A percentile compares a stretch with the other conserved stretches of the same genome.
phyloP scores from a whole-genome alignment of 2,797 vertebrate species.

The Lophotriccus pileatus region DNA sequence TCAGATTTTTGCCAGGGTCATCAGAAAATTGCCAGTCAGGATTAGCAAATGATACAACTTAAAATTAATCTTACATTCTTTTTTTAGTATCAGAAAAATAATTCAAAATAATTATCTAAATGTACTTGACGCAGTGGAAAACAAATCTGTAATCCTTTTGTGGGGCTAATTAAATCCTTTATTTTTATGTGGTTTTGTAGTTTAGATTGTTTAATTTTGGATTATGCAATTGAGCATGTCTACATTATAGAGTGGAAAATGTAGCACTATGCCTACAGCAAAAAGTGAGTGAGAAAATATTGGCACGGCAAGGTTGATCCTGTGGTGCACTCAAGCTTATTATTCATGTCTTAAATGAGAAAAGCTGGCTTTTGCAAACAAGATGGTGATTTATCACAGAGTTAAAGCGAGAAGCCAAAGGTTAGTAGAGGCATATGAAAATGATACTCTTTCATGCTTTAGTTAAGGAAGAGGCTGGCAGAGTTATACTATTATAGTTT shows the following conservation, averaged over 20 bases:
- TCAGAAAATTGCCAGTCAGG: not conserved
- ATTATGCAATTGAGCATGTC: constrained; percentile 18
- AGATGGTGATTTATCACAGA: not conserved
- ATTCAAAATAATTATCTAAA: not conserved
- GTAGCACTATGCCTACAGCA: not conserved
- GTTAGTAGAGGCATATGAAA: not conserved
- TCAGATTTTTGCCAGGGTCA: not conserved
- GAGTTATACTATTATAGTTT: not conserved
- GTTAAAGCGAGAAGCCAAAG: not conserved
- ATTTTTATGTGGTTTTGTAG: constrained; percentile 42
- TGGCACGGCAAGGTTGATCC: not conserved
- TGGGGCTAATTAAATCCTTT: not conserved
- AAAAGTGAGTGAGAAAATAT: not conserved
- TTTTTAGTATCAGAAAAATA: constrained; percentile 3
- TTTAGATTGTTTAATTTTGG: constrained; percentile 29
- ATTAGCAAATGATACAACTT: not conserved
- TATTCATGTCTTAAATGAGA: not conserved
- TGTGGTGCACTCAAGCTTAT: not conserved
- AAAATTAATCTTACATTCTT: not conserved
- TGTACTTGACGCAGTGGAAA: not conserved
- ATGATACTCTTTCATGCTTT: not conserved
- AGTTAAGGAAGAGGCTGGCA: not conserved
- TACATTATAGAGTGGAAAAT: not conserved
- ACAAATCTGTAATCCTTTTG: not conserved
- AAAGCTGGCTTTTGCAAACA: not conserved